Evolutionary conservation across 1,140 invertebrate genomes (phyloP), one percentile per base, ranked within the genome.

Genomic region (Hyphantria cunea): DNA sequence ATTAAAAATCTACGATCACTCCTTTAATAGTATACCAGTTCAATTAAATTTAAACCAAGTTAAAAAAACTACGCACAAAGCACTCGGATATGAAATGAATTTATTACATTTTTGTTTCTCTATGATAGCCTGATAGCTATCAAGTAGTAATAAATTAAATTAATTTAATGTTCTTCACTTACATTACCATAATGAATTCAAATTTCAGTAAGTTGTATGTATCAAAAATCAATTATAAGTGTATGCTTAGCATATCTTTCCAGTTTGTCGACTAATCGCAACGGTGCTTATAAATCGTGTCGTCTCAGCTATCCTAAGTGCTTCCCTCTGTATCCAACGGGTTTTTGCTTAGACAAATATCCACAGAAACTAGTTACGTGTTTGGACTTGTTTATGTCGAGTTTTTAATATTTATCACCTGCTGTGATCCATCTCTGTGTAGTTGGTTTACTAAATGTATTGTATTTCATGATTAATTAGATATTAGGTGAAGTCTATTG

Each of bases 281-380:
- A 41, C 13, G 15, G 33, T 49, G 12, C 12, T 31, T 14, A n/a
- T 42, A 32, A 51, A 51, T 42, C 56, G 48, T 33, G 6, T 3
- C 33, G 48, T 60, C 0, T 78, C 56, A 55, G 48, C 3, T 8
- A 17, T 44, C 73, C 75, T 78, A 59, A 70, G 31, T 60, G 17
- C 60, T 55, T 63, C 68, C 66, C 74, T 74, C 78, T 69, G 77
- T 76, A 78, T 68, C 77, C 74, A 75, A 78, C 73, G 76, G n/a
- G 76, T 73, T 78, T 86, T 83, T 82, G 83, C 77, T 87, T 86
- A 85, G 84, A 89, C 83, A 85, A 87, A 89, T 85, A 85, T 84
- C 82, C 80, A 75, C 78, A 77, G 79, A 85, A 87, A 87, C 86
- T 87, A 86, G 86, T 85, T 87, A 86, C 82, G 82, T 85, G 82